Conservation (phyloP, 2,113 vertebrate genomes). For the Bungarus multicinctus region DNA sequence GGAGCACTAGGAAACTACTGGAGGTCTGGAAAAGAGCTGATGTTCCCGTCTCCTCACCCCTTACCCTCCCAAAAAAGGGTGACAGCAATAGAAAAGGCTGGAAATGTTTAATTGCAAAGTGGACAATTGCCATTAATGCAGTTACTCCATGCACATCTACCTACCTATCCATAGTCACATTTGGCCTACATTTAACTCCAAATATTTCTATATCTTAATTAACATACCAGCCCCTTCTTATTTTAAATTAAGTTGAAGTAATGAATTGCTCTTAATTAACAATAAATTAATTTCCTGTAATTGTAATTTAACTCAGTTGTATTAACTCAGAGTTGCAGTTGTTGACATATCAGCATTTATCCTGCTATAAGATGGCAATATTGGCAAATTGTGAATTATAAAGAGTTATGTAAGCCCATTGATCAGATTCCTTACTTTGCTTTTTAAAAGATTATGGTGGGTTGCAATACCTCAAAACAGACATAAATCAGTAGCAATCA, state of each 20-base stretch:
- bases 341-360: neutral
- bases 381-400: neutral
- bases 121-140: neutral
- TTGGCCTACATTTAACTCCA: neutral
- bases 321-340: neutral
- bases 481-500: neutral
- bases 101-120: neutral
- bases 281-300: neutral
- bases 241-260: neutral
- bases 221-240: neutral
- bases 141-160: neutral
- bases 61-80: neutral
- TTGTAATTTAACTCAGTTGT: neutral
- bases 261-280: neutral
- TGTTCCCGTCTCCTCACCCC: neutral
- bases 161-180: neutral
- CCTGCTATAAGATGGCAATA: neutral
- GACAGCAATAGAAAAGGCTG: neutral
- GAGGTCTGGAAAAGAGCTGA: neutral
- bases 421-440: neutral
- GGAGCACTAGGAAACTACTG: no score
- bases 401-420: neutral
- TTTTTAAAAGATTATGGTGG: neutral
- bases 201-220: neutral
- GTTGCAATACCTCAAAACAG: neutral